Evolutionary conservation across 2,888 invertebrate species (phyloP), one percentile per base, ranked within the genome.

Genomic region (Aspidiotus destructor): DNA sequence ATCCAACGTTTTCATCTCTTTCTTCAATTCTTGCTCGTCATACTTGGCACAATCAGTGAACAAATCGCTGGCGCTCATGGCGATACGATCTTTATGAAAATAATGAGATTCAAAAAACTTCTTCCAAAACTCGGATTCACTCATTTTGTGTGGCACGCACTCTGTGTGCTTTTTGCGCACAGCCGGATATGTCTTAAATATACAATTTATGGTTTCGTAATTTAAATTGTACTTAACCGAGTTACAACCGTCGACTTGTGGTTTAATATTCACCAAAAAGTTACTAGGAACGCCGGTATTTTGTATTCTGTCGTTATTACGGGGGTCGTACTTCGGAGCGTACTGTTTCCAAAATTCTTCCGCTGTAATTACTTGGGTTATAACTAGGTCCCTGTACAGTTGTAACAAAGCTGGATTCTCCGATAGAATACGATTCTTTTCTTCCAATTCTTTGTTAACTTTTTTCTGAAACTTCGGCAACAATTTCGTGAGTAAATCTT

Each of bases 61-160:
- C 70, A 98, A 82, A 78, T 99, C 98, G 80, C 97, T 94, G 75
- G 87, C 89, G 73, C 90, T 89, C 17, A 89, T 86, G 73, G 89
- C 89, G 73, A 92, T 88, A 69, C 93, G 86, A 79, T 94, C 92
- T 74, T 95, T 86, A 80, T 98, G 97, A 81, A 92, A 92, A 81
- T 99, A 99, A 81, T 99, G 98, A 15, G 97, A 98, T 77, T 99
- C 98, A 81, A 99, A 99, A 80, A 99, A 99, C 76, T 95, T 92
- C 13, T 94, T 95, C 99, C 99, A 99, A 80, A 99, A 99, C 76
- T 97, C 96, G 0, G 91, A 85, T 80, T 99, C 99, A 0, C 89
- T 86, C 84, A 98, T 84, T 81, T 94, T 92, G 72, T 88, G 84
- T 42, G 99, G 99, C 52, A 99, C 99, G 79, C 93, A 88, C 78